Conservation (phyloP, 2,113 vertebrate species). For the Nerophis ophidion region DNA sequence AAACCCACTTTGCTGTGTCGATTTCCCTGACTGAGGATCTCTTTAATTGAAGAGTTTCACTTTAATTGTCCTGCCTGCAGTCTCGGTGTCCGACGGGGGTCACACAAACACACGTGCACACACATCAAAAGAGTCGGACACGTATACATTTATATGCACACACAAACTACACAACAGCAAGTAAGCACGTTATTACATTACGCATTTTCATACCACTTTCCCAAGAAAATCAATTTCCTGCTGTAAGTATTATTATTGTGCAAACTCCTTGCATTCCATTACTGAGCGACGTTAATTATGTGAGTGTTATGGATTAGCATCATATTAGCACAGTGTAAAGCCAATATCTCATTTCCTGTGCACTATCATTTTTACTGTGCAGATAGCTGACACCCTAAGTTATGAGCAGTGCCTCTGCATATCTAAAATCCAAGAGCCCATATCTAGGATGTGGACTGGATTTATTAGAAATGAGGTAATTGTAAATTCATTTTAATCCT, state of each 20-base stretch:
- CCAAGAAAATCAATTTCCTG: slow-evolving; percentile 43
- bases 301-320: slow-evolving; percentile 42
- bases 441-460: no score
- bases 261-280: slow-evolving; percentile 33
- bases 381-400: slow-evolving; percentile 5
- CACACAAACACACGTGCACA: slow-evolving; percentile 10
- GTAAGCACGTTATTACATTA: slow-evolving; percentile 4
- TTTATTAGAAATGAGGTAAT: no score
- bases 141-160: background rate
- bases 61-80: slow-evolving; percentile 55
- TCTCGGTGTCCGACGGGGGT: slow-evolving; percentile 45
- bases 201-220: slow-evolving; percentile 11
- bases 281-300: slow-evolving; percentile 38
- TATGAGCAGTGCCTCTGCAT: slow-evolving; percentile 10
- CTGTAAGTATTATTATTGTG: slow-evolving; percentile 45
- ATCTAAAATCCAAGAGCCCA: background rate
- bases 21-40: slow-evolving; percentile 49
- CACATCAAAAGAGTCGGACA: slow-evolving; percentile 13
- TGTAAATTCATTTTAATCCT: no score
- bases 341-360: slow-evolving; percentile 52
- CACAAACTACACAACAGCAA: slow-evolving; percentile 1
- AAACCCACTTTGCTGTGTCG: slow-evolving; percentile 22
- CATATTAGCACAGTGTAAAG: slow-evolving; percentile 28
- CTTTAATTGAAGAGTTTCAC: slow-evolving; percentile 53
- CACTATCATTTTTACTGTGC: slow-evolving; percentile 23